Evolutionary conservation across 1,140 invertebrate species (phyloP).

Genomic region (Heliconius nattereri): DNA sequence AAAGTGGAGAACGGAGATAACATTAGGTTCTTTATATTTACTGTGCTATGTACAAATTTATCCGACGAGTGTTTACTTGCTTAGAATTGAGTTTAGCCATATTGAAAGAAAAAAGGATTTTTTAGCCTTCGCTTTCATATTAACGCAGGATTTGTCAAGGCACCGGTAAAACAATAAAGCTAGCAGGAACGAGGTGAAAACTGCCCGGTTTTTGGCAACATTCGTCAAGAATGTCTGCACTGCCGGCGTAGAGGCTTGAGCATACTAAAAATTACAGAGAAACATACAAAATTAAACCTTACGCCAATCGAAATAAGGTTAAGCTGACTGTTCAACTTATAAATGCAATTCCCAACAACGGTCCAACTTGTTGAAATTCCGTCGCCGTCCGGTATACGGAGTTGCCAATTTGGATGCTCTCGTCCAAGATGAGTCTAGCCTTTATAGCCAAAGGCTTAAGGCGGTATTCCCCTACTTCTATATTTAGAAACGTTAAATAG

Average conservation of each 20-base stretch:
- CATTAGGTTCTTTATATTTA: too few relatives aligned
- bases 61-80: too few relatives aligned
- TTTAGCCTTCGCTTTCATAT: constrained; percentile 26
- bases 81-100: too few relatives aligned
- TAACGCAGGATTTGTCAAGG: constrained; percentile 46
- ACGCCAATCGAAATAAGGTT: constrained; percentile 43
- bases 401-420: constrained; percentile 57
- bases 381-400: constrained; percentile 60
- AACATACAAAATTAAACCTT: constrained; percentile 54
- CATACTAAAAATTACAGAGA: constrained; percentile 35
- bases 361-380: constrained; percentile 78
- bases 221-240: constrained; percentile 73
- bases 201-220: constrained; percentile 74
- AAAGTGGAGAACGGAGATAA: too few relatives aligned
- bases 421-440: constrained; percentile 42
- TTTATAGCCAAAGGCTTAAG: constrained; percentile 52
- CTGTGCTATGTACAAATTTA: too few relatives aligned
- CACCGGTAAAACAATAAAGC: constrained; percentile 70
- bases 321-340: constrained; percentile 39
- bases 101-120: neutral
- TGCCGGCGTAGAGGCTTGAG: constrained; percentile 53
- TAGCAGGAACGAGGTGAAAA: constrained; percentile 68
- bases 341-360: constrained; percentile 54
- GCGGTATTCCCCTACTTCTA: constrained; percentile 50
- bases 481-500: constrained; percentile 40